phyloP scores from a whole-genome alignment of 1,140 invertebrate species.

The Carposina sasakii region DNA sequence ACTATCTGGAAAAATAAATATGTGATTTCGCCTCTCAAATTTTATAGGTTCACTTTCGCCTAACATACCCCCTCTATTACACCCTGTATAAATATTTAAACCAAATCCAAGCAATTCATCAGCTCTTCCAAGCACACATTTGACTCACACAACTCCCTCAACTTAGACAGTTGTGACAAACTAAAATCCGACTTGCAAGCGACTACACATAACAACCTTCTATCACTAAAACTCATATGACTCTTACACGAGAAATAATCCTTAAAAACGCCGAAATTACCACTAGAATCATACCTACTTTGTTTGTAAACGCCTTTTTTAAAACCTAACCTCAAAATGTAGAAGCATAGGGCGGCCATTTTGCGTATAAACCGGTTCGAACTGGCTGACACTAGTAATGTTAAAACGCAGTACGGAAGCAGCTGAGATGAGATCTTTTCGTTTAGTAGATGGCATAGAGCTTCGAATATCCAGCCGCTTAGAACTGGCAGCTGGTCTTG shows the following conservation, averaged over 20 bases:
- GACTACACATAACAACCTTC: conserved; percentile 58
- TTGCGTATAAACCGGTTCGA: conserved; percentile 45
- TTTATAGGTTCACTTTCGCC: too few relatives aligned
- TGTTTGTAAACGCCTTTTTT: conserved; percentile 16
- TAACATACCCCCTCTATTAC: too few relatives aligned
- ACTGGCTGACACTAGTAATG: conserved; percentile 55
- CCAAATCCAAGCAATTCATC: conserved; percentile 49
- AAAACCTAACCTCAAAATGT: conserved; percentile 45
- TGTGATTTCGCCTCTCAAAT: too few relatives aligned
- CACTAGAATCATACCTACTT: too few relatives aligned
- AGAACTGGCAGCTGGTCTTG: conserved; percentile 62
- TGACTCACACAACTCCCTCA: conserved; percentile 53
- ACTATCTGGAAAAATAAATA: too few relatives aligned
- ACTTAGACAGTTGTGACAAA: conserved; percentile 46
- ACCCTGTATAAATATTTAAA: too few relatives aligned
- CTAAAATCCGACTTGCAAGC: conserved; percentile 57
- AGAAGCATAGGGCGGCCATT: conserved; percentile 35
- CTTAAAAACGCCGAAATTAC: conserved; percentile 38
- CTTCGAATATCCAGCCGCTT: conserved; percentile 69
- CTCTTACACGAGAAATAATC: conserved; percentile 25
- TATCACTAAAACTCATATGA: conserved; percentile 51
- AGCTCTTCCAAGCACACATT: conserved; percentile 51
- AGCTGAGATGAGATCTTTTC: conserved; percentile 47
- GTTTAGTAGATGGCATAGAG: conserved; percentile 52
- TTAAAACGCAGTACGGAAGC: conserved; percentile 49